Evolutionary conservation across 2,113 vertebrate genomes (phyloP).

Genomic region (Hippoglossus stenolepis): DNA sequence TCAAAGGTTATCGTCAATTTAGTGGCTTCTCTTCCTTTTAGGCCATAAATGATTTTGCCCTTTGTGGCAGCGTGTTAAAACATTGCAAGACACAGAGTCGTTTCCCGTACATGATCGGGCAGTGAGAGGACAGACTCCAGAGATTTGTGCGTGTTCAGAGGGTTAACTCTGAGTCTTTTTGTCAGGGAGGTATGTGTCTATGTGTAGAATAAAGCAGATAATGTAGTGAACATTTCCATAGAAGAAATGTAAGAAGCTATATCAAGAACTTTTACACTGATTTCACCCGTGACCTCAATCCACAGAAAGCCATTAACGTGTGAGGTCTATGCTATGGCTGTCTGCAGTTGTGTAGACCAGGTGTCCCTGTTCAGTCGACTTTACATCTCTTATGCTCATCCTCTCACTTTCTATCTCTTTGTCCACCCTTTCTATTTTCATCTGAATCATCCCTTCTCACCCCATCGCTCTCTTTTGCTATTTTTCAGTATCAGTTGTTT

Average conservation of each 20-base stretch:
- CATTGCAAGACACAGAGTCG: no score
- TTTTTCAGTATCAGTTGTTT: background rate
- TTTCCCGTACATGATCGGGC: background rate
- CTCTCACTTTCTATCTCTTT: no score
- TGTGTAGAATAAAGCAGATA: slow-evolving; percentile 19
- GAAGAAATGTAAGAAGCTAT: background rate
- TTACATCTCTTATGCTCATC: background rate
- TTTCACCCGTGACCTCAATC: slow-evolving; percentile 29
- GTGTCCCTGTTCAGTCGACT: background rate
- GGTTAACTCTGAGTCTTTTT: background rate
- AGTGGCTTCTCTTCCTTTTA: background rate
- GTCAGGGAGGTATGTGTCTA: background rate
- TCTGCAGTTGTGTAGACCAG: background rate
- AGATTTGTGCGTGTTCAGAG: background rate
- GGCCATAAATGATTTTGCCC: background rate
- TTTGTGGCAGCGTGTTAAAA: background rate
- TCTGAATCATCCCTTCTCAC: slow-evolving; percentile 7
- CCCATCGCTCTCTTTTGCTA: background rate
- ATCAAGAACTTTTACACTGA: background rate
- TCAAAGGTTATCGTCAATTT: slow-evolving; percentile 34
- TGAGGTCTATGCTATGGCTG: background rate
- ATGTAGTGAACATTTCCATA: slow-evolving; percentile 19
- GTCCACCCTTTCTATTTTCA: no score
- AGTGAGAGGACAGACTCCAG: background rate
- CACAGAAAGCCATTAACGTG: slow-evolving; percentile 19